phyloP scores from a whole-genome alignment of 2,113 vertebrate genomes.

The Parus major region DNA sequence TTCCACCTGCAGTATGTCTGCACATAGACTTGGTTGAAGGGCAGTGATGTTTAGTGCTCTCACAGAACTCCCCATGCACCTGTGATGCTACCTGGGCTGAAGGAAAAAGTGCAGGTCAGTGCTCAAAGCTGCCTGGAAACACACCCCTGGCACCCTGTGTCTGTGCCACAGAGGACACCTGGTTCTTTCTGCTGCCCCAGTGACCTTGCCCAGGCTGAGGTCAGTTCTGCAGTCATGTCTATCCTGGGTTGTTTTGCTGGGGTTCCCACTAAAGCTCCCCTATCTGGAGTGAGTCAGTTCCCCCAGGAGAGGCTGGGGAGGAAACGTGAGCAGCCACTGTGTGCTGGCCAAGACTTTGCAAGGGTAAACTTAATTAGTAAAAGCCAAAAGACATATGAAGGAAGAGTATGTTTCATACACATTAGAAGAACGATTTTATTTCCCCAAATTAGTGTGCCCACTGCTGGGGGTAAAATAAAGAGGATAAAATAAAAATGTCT shows the following conservation, averaged over 20 bases:
- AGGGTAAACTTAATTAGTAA: not conserved
- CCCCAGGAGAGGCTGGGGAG: not conserved
- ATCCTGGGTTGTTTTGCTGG: not conserved
- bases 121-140: not conserved
- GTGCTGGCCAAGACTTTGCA: not conserved
- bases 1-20: not conserved
- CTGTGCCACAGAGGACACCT: not conserved
- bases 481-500: not conserved
- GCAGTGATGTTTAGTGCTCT: not conserved
- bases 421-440: not conserved
- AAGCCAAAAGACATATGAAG: not conserved
- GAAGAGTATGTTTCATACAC: not conserved
- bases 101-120: not conserved
- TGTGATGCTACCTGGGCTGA: not conserved
- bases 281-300: not conserved
- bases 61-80: not conserved
- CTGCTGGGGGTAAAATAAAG: not conserved
- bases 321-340: not conserved
- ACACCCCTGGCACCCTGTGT: rapidly evolving
- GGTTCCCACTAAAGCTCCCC: not conserved
- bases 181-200: not conserved
- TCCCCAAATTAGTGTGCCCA: not conserved
- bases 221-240: not conserved
- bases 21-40: not conserved
- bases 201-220: not conserved